phyloP scores from a whole-genome alignment of 2,797 vertebrate genomes.

The Avahi laniger region DNA sequence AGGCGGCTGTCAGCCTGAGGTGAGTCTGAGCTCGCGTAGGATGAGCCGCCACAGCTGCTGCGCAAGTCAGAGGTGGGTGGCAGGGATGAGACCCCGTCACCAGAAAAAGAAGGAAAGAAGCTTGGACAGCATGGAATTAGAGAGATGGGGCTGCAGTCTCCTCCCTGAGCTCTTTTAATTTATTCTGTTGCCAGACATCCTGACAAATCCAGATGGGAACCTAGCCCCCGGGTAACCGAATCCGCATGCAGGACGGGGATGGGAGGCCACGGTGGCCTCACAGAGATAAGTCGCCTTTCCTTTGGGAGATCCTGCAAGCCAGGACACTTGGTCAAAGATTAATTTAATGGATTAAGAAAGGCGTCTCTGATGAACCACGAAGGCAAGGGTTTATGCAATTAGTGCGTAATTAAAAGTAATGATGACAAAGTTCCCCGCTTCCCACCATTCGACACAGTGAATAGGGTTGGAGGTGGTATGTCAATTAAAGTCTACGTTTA shows the following conservation, averaged over 20 bases:
- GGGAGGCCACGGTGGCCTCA: constrained; percentile 19
- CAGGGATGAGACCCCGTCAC: background rate
- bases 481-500: background rate
- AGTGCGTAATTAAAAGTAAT: constrained; percentile 68
- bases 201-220: background rate
- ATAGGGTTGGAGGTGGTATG: background rate
- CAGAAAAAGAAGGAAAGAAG: background rate
- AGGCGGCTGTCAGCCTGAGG: background rate
- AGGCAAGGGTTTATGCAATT: constrained; percentile 60
- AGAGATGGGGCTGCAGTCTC: background rate
- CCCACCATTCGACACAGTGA: background rate
- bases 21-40: rapidly evolving
- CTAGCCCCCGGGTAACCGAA: background rate
- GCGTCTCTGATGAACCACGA: constrained; percentile 43
- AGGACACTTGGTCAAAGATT: constrained; percentile 64
- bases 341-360: constrained; percentile 57
- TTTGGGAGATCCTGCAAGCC: background rate
- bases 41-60: background rate
- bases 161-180: background rate
- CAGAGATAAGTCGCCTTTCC: constrained; percentile 13
- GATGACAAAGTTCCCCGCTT: constrained; percentile 64
- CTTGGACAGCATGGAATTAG: background rate
- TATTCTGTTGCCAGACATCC: background rate
- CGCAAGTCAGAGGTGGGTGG: background rate
- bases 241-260: background rate